These are phyloP conservation scores for Fopius arisanus DNA, from an alignment of 1,140 invertebrate genomes.

Conservation along the genomic window DNA sequence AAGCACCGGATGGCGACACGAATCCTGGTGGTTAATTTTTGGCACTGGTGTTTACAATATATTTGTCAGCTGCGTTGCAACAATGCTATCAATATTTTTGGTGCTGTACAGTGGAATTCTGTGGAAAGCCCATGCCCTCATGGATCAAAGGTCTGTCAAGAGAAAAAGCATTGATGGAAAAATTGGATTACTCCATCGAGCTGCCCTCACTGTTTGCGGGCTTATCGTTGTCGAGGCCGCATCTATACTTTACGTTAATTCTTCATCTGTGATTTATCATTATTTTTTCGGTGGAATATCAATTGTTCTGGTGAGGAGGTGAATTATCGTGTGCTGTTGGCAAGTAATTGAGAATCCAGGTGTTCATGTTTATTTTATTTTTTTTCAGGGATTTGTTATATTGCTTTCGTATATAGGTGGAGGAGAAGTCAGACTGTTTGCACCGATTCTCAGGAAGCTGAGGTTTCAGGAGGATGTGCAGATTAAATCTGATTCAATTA, in stretches of 20 bases:
- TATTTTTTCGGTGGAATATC: constrained; percentile 69
- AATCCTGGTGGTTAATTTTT: constrained; percentile 69
- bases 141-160: constrained; percentile 57
- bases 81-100: constrained; percentile 65
- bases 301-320: constrained; percentile 67
- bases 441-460: constrained; percentile 49
- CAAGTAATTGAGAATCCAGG: neutral
- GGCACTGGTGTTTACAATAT: constrained; percentile 68
- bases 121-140: constrained; percentile 62
- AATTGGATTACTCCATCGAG: constrained; percentile 68
- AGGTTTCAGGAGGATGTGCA: constrained; percentile 27
- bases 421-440: constrained; percentile 48
- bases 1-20: constrained; percentile 63
- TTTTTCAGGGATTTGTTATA: constrained; percentile 55
- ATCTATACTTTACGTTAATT: constrained; percentile 71
- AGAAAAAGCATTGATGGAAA: constrained; percentile 59
- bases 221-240: constrained; percentile 68
- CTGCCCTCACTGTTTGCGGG: constrained; percentile 67
- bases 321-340: constrained; percentile 7
- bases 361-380: constrained; percentile 3
- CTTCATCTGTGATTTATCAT: constrained; percentile 65
- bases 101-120: constrained; percentile 65
- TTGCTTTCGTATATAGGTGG: constrained; percentile 54
- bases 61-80: constrained; percentile 65
- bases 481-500: constrained; percentile 54